Conservation (phyloP, 2,113 vertebrate genomes). For the Coracopsis vasa region DNA sequence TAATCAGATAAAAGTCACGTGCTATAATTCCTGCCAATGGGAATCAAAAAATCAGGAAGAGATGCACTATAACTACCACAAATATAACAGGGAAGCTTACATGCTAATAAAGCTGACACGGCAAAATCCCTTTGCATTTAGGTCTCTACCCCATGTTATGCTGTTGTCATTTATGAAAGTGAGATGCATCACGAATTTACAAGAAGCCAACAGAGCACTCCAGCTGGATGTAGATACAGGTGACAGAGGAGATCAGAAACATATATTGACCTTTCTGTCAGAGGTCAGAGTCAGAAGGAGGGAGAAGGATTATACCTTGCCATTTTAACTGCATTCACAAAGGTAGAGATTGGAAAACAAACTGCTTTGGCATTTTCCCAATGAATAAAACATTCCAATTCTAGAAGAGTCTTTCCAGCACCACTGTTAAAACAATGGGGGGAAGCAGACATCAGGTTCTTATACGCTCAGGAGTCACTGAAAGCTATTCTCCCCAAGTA, state of each 20-base stretch:
- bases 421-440: background rate
- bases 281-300: background rate
- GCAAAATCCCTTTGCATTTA: background rate
- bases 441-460: background rate
- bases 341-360: background rate
- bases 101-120: background rate
- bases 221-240: background rate
- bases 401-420: background rate
- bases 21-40: background rate
- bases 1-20: background rate
- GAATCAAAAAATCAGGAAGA: background rate
- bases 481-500: background rate
- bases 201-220: background rate
- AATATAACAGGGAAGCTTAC: background rate
- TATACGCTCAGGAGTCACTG: background rate
- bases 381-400: background rate
- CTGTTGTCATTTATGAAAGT: background rate
- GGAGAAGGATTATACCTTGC: background rate
- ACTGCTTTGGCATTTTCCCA: background rate
- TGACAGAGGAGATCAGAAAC: background rate
- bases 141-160: background rate
- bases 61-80: background rate
- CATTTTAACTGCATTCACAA: background rate
- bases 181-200: background rate
- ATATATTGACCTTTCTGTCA: background rate